phyloP scores from a whole-genome alignment of 2,888 invertebrate species.

The Netelia virgata region DNA sequence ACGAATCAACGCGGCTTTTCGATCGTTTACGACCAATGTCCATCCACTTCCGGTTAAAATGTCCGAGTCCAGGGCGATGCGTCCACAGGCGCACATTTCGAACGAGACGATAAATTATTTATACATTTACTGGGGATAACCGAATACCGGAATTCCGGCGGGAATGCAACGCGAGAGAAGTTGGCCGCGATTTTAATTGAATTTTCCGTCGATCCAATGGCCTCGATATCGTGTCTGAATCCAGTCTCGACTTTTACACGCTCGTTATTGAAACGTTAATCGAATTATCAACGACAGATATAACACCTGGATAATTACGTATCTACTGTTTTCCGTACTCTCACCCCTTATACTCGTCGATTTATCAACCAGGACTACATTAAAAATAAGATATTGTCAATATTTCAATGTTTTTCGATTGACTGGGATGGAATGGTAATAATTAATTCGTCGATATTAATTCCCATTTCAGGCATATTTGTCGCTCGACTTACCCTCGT shows the following conservation, averaged over 20 bases:
- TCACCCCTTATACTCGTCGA: too few relatives aligned
- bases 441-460: too few relatives aligned
- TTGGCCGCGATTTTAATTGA: conserved; percentile 49
- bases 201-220: conserved; percentile 35
- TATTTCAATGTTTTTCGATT: too few relatives aligned
- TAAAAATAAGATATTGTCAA: too few relatives aligned
- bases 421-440: too few relatives aligned
- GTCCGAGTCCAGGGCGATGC: neutral
- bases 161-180: neutral
- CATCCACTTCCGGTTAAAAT: conserved; percentile 34
- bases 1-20: conserved; percentile 59
- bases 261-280: conserved; percentile 35
- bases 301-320: neutral
- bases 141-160: neutral
- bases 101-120: conserved; percentile 57
- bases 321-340: neutral
- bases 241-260: neutral
- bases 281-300: conserved; percentile 14
- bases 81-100: neutral
- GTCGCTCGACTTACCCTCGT: too few relatives aligned
- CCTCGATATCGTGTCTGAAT: neutral
- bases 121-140: conserved; percentile 40
- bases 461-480: too few relatives aligned
- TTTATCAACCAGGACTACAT: too few relatives aligned
- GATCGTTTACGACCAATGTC: conserved; percentile 42